Evolutionary conservation across 2,113 vertebrate genomes (phyloP).

Genomic region (Nipponia nippon): DNA sequence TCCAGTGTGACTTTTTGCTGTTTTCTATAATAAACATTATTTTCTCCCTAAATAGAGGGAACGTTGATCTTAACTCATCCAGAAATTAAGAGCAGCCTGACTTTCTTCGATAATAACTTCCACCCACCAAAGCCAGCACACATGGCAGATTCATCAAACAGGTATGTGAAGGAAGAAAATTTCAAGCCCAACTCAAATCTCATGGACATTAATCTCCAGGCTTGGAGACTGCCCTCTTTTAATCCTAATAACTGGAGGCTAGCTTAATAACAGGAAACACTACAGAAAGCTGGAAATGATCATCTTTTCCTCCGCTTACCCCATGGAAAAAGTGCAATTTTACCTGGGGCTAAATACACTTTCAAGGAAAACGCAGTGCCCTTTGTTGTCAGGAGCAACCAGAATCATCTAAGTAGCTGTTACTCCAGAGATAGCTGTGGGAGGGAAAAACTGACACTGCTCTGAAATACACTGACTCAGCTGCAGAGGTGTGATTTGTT

Average conservation of each 20-base stretch:
- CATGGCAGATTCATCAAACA: conserved; percentile 27
- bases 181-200: conserved; percentile 14
- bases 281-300: conserved; percentile 36
- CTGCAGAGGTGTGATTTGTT: not conserved
- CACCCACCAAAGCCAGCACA: not conserved
- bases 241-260: conserved; percentile 32
- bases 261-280: conserved; percentile 40
- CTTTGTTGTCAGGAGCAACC: conserved; percentile 46
- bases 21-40: not conserved
- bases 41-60: not conserved
- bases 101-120: conserved; percentile 41
- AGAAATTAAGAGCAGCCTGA: conserved; percentile 4
- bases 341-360: not conserved
- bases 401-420: not conserved
- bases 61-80: not conserved
- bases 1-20: not conserved
- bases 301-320: not conserved
- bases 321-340: conserved; percentile 36
- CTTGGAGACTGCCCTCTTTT: conserved; percentile 17
- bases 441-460: not conserved
- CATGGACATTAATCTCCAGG: conserved; percentile 18
- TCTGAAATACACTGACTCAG: not conserved
- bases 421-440: not conserved
- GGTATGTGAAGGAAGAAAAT: not conserved
- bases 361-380: not conserved